These are phyloP conservation scores for Alethe castanea DNA, from an alignment of 2,113 vertebrate species.

Conservation along the genomic window DNA sequence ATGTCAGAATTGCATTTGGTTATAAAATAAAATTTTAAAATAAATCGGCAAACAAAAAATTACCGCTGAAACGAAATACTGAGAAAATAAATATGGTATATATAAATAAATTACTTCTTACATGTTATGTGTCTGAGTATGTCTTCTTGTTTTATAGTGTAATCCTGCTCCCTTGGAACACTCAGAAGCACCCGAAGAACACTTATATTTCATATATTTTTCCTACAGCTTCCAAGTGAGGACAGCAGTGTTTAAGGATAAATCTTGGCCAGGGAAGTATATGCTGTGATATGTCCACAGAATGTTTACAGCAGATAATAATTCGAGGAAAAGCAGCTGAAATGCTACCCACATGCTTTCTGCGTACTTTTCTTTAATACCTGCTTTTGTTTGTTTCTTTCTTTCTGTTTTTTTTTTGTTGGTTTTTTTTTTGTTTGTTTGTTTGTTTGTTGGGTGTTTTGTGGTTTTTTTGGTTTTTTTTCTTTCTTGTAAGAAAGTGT, in stretches of 20 bases:
- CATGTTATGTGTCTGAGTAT: neutral
- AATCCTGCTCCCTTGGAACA: neutral
- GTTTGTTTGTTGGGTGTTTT: too few species aligned
- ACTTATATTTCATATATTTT: neutral
- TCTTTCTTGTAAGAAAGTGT: neutral
- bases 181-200: neutral
- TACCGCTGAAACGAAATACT: neutral
- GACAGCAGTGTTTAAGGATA: neutral
- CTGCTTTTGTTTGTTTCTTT: rapidly evolving
- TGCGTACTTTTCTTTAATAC: neutral
- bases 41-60: neutral
- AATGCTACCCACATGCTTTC: neutral
- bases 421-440: too few species aligned
- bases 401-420: neutral
- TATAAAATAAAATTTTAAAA: neutral
- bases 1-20: neutral
- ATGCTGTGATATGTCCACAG: neutral
- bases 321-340: neutral
- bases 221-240: neutral
- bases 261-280: neutral
- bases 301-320: neutral
- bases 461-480: neutral
- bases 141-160: neutral
- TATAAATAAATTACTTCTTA: neutral
- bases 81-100: neutral